Conservation (phyloP, 2,113 vertebrate species). For the Myrmophylax atrothorax region DNA sequence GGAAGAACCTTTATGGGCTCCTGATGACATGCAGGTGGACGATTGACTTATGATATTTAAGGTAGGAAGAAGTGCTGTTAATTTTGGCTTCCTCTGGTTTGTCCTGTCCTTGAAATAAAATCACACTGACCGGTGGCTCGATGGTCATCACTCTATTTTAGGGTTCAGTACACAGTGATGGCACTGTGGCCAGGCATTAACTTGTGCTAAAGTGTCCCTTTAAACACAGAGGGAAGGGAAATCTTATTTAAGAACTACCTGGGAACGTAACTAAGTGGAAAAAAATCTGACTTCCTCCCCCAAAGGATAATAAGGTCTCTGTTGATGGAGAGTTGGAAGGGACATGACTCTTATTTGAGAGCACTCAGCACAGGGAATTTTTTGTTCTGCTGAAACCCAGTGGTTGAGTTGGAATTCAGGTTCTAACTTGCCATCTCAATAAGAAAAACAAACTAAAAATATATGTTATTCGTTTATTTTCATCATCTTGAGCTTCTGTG, state of each 20-base stretch:
- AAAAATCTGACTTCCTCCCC: constrained; percentile 51
- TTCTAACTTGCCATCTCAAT: constrained; percentile 11
- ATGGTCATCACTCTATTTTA: fast-evolving
- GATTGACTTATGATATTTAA: constrained; percentile 44
- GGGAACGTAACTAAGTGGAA: constrained; percentile 58
- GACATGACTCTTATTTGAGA: constrained; percentile 35
- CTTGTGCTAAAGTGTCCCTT: background rate
- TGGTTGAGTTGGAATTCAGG: constrained; percentile 57
- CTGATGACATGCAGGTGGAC: constrained; percentile 55
- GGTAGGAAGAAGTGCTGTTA: constrained; percentile 30
- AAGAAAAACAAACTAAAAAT: background rate
- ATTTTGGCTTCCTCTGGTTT: background rate
- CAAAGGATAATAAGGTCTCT: constrained; percentile 54
- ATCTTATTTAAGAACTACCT: constrained; percentile 62
- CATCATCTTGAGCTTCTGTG: constrained; percentile 4
- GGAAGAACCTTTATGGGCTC: constrained; percentile 67
- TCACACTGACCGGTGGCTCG: fast-evolving
- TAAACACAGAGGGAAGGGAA: constrained; percentile 25
- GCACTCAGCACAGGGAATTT: constrained; percentile 34
- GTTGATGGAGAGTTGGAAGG: constrained; percentile 19
- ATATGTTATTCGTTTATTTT: constrained; percentile 32
- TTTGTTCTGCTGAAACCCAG: constrained; percentile 53
- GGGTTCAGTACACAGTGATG: background rate
- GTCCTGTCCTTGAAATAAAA: background rate
- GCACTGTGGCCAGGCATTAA: background rate